Base-by-base conservation (phyloP, 2,888 invertebrate species). In the Carterocephalus palaemon region DNA sequence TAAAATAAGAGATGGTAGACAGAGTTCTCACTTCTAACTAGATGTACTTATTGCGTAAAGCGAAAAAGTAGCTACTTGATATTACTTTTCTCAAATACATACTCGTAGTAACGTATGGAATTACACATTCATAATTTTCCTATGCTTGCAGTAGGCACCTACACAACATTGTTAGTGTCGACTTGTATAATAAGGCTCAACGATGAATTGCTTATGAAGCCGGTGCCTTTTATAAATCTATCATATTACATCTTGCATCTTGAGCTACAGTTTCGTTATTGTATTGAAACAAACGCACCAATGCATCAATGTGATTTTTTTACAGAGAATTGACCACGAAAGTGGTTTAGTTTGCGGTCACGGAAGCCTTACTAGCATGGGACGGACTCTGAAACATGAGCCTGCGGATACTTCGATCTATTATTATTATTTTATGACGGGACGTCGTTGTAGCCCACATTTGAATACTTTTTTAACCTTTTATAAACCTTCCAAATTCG, bases 361-460 rank as follows among this genome's bases (percentile, higher is more conserved):
- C 60, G 55, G 77, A 82, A 80, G 76, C 78, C 78, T 67, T 78
- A 75, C 59, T 62, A 46, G 41, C 29, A 38, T 54, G 33, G 33
- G 33, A 41, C 41, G 26, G 26, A 24, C 26, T 26, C 26, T 13
- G 42, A 42, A 42, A 42, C 26, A 19, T 42, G 28, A 34, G 10
- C 34, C 40, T 8, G 19, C 6, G 12, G 41, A 33, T 26, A 41
- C 42, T 15, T 34, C 8, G 20, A 5, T 28, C 19, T 24, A n/a
- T 41, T 41, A 33, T 41, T 41, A 41, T 41, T 41, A 41, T 41
- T 41, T 26, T 32, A 7, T n/a, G 10, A 12, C 13, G 13, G 28
- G 28, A 19, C 28, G 26, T 38, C 54, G 49, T 52, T 47, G 45
- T 49, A 40, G 23, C 46, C 49, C 45, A 34, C 36, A 20, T 43